Percentiles rank a stretch among this genome's conserved stretches.
These are phyloP conservation scores for Callimorpha dominula DNA, from an alignment of 2,888 invertebrate genomes.

Conservation along the genomic window DNA sequence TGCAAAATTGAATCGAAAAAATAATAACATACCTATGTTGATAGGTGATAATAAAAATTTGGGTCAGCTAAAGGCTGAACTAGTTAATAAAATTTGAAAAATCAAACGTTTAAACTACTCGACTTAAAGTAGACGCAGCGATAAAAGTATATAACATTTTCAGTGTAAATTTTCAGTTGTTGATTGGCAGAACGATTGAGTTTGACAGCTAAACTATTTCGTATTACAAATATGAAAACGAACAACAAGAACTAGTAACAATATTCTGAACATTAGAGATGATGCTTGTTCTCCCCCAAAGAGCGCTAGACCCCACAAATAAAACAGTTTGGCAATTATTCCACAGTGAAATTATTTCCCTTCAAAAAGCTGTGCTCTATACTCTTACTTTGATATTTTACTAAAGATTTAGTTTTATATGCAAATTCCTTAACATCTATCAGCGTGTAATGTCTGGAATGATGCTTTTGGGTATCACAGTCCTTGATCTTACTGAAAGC, in stretches of 20 bases:
- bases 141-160: too few relatives aligned
- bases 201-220: too few relatives aligned
- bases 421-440: not conserved
- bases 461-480: not conserved
- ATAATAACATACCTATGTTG: too few relatives aligned
- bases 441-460: not conserved
- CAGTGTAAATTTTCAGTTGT: too few relatives aligned
- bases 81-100: not conserved
- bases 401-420: not conserved
- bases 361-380: not conserved
- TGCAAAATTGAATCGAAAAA: too few relatives aligned
- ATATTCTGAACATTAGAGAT: not conserved
- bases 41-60: not conserved
- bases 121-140: not conserved
- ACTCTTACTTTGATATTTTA: not conserved
- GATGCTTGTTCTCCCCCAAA: not conserved
- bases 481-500: slow-evolving; percentile 22
- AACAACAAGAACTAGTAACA: too few relatives aligned
- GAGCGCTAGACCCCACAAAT: too few relatives aligned
- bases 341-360: not conserved
- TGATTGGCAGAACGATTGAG: too few relatives aligned
- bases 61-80: not conserved
- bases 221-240: too few relatives aligned
- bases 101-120: not conserved
- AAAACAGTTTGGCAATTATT: not conserved